Evolutionary conservation across 2,113 vertebrate genomes (phyloP).

Genomic region (Notarius lentiginosus): DNA sequence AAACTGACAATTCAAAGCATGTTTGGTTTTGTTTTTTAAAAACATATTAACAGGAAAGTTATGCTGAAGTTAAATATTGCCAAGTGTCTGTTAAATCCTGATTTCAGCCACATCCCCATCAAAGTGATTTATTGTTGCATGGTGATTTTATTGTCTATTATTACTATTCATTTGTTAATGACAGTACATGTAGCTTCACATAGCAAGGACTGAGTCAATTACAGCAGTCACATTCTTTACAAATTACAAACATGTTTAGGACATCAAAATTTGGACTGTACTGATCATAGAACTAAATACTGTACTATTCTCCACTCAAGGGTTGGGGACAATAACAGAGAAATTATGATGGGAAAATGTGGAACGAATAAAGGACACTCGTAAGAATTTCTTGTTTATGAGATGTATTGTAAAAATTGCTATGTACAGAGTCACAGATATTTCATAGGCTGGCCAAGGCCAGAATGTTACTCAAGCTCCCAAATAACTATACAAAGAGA

Average conservation of each 20-base stretch:
- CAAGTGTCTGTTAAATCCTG: not conserved
- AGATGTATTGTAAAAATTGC: not conserved
- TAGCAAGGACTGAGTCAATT: not conserved
- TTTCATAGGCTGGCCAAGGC: not conserved
- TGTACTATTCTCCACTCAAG: not conserved
- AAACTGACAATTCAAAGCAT: not conserved
- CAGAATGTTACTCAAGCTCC: not conserved
- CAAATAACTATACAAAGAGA: not conserved
- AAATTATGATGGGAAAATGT: not conserved
- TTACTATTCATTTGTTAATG: not conserved
- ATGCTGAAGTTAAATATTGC: not conserved
- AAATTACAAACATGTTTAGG: not conserved
- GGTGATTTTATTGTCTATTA: not conserved
- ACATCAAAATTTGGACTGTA: not conserved
- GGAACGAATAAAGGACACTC: not conserved
- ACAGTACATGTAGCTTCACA: not conserved
- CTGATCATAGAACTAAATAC: too few relatives aligned
- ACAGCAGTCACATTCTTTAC: not conserved
- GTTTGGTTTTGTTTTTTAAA: not conserved
- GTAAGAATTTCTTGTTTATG: not conserved
- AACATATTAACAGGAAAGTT: not conserved
- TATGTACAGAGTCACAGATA: not conserved
- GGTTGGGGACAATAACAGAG: not conserved
- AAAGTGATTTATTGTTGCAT: not conserved
- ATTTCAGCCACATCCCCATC: not conserved